Conservation (phyloP, 2,113 vertebrate genomes). For the Mastomys natalensis region DNA sequence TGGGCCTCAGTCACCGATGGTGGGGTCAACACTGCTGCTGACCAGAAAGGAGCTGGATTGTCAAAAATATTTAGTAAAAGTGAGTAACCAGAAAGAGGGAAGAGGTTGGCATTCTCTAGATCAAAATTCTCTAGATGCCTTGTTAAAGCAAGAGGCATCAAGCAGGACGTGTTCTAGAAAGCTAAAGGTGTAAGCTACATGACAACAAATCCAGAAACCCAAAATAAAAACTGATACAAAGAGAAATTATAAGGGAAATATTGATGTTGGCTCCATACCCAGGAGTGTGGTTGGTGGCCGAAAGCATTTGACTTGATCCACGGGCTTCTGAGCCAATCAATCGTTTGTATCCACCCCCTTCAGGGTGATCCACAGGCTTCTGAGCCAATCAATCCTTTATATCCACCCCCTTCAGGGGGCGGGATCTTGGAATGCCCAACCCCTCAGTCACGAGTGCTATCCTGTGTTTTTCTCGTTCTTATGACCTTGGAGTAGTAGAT, state of each 20-base stretch:
- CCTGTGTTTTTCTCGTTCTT: background rate
- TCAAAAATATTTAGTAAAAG: background rate
- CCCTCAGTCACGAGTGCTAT: too few species aligned
- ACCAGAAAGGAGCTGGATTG: background rate
- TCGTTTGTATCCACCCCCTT: too few species aligned
- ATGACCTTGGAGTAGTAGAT: background rate
- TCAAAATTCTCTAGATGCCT: background rate
- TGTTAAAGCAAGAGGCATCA: background rate
- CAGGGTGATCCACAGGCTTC: too few species aligned
- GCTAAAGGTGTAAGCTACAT: background rate
- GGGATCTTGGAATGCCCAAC: background rate
- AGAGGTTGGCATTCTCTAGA: background rate
- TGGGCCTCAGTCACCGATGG: background rate
- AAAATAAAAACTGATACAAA: background rate
- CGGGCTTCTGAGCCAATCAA: background rate
- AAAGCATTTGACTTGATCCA: background rate
- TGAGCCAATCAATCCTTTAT: too few species aligned
- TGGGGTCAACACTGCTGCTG: background rate
- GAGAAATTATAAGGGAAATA: background rate
- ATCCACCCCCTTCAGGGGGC: too few species aligned
- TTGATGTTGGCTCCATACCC: background rate
- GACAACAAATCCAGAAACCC: background rate
- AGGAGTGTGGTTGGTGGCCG: too few species aligned
- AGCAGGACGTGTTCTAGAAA: background rate
- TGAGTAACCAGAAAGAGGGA: background rate